A percentile compares a stretch with the other conserved stretches of the same genome.
phyloP scores from a whole-genome alignment of 2,113 vertebrate species.

The Zapus hudsonius region DNA sequence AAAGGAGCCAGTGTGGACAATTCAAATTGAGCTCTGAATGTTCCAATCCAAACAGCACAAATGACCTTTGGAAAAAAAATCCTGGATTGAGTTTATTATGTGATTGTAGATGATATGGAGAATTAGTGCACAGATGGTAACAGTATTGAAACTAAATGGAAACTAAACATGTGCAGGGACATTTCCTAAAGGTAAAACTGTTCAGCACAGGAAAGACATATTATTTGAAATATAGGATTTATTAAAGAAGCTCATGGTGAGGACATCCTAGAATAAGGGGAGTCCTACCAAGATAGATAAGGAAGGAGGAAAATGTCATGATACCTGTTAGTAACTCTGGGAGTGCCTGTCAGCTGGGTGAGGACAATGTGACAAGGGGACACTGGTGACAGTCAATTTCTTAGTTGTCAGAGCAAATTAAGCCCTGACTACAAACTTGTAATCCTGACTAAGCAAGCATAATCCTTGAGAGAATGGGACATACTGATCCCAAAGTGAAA shows the following conservation, averaged over 20 bases:
- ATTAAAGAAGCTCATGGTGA: neutral
- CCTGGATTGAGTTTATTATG: neutral
- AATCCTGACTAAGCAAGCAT: neutral
- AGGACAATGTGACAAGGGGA: neutral
- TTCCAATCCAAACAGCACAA: neutral
- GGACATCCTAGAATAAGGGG: neutral
- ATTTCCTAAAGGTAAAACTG: neutral
- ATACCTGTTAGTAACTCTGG: too few relatives aligned
- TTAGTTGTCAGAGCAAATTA: neutral
- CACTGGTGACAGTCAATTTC: neutral
- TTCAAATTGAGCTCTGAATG: neutral
- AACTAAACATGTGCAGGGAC: neutral
- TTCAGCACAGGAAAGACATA: neutral
- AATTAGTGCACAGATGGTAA: neutral
- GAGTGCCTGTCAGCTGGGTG: neutral
- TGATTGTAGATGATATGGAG: neutral
- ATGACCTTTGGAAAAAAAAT: neutral
- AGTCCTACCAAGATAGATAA: neutral
- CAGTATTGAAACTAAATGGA: neutral
- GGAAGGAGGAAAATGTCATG: neutral
- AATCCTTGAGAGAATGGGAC: neutral
- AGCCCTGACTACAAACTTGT: neutral
- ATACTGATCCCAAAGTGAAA: neutral
- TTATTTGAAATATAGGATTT: too few relatives aligned
- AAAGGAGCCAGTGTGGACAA: neutral